phyloP scores from a whole-genome alignment of 2,113 vertebrate genomes.

The Ranitomeya imitator region DNA sequence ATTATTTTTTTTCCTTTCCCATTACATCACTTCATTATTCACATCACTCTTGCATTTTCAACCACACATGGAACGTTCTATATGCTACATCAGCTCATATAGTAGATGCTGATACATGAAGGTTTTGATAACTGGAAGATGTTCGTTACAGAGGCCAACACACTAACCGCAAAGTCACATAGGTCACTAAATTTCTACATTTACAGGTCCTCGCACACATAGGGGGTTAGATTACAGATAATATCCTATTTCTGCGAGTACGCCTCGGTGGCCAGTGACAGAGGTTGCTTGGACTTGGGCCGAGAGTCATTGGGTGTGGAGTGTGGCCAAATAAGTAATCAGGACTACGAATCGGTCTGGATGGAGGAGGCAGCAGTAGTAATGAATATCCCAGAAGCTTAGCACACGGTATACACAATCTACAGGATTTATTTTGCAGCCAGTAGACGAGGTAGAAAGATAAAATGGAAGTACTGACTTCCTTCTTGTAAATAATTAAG shows the following conservation, averaged over 20 bases:
- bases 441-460: too few relatives aligned
- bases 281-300: conserved; percentile 17
- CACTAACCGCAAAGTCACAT: neutral
- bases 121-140: neutral
- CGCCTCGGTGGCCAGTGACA: neutral
- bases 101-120: neutral
- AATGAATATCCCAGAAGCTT: too few relatives aligned
- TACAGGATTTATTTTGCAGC: too few relatives aligned
- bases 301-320: conserved; percentile 18
- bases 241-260: conserved; percentile 34
- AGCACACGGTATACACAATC: neutral
- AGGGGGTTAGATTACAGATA: conserved; percentile 35
- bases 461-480: too few relatives aligned
- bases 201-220: neutral
- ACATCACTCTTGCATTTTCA: too few relatives aligned
- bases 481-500: too few relatives aligned
- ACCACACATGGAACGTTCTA: neutral
- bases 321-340: conserved; percentile 22
- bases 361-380: neutral
- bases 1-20: too few relatives aligned
- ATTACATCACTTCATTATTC: too few relatives aligned
- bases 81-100: neutral
- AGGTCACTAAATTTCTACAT: neutral
- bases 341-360: neutral
- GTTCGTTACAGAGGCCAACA: neutral